A percentile compares a stretch with the other conserved stretches of the same genome.
These are phyloP conservation scores for Neosalanx taihuensis DNA, from an alignment of 2,797 vertebrate genomes.

Conservation along the genomic window DNA sequence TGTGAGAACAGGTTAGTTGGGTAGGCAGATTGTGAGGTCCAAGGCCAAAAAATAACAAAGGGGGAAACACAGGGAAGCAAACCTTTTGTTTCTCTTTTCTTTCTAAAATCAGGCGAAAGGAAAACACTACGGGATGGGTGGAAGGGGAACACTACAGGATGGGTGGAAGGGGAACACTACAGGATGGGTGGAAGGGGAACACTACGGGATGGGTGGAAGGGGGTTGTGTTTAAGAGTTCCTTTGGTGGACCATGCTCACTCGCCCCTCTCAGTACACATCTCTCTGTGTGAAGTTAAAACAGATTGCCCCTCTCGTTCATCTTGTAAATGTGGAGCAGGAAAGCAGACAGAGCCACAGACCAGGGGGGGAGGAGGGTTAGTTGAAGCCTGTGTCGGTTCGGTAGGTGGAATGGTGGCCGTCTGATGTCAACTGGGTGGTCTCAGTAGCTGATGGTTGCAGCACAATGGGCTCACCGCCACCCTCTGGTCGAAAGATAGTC, in stretches of 20 bases:
- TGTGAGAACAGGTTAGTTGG: constrained; percentile 39
- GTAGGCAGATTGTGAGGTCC: constrained; percentile 43
- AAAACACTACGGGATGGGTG: not conserved
- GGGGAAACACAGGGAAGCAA: constrained; percentile 56
- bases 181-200: not conserved
- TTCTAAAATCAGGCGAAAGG: constrained; percentile 24
- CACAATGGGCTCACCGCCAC: constrained; percentile 81
- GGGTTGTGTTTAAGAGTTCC: constrained; percentile 63
- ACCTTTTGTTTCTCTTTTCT: constrained; percentile 55
- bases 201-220: constrained; percentile 5
- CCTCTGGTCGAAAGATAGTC: constrained; percentile 59
- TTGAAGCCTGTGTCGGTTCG: constrained; percentile 94
- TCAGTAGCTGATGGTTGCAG: constrained; percentile 96
- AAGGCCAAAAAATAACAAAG: constrained; percentile 65
- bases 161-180: not conserved
- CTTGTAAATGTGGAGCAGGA: constrained; percentile 64
- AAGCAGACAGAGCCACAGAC: constrained; percentile 47
- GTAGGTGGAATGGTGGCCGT: constrained; percentile 91
- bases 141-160: too few species aligned
- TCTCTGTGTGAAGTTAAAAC: constrained; percentile 50
- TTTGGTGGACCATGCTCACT: constrained; percentile 66
- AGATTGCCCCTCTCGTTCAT: constrained; percentile 70
- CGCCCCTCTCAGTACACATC: constrained; percentile 59
- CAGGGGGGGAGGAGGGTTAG: constrained; percentile 63
- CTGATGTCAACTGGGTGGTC: constrained; percentile 95